Percentiles rank a stretch among this genome's conserved stretches.
Evolutionary conservation across 2,113 vertebrate genomes (phyloP).

Genomic region (Pungitius pungitius): DNA sequence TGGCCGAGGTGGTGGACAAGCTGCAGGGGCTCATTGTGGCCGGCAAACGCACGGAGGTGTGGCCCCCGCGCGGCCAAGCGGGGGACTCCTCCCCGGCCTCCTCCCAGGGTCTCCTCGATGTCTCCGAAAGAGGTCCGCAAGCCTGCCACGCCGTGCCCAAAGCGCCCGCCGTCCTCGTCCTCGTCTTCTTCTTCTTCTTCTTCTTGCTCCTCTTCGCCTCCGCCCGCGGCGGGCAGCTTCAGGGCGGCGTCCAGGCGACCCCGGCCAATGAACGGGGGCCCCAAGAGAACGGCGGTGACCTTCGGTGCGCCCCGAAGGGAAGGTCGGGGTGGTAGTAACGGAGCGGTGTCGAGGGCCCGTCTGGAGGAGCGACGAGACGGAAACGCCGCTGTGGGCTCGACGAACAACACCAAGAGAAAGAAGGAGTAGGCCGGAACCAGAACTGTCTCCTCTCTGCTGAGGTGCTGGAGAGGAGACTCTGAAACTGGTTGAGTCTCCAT

Average conservation of each 20-base stretch:
- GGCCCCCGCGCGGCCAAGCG: neutral
- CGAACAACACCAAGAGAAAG: slow-evolving; percentile 65
- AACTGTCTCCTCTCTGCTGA: neutral
- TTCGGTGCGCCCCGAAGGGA: neutral
- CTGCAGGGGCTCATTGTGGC: slow-evolving; percentile 69
- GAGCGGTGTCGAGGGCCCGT: slow-evolving; percentile 4
- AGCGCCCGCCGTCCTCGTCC: neutral
- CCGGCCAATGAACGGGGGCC: neutral
- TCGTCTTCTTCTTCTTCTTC: slow-evolving; percentile 37
- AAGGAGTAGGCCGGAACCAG: slow-evolving; percentile 34
- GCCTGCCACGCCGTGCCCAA: slow-evolving; percentile 29
- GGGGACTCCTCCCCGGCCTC: slow-evolving; percentile 23
- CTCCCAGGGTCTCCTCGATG: slow-evolving; percentile 40
- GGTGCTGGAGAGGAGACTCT: neutral
- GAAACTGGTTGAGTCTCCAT: neutral
- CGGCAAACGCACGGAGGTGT: slow-evolving; percentile 17
- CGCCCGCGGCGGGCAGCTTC: slow-evolving; percentile 35
- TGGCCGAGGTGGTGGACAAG: slow-evolving; percentile 73
- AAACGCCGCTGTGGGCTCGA: slow-evolving; percentile 59
- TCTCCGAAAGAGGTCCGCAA: slow-evolving; percentile 39
- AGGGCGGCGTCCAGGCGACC: slow-evolving; percentile 4
- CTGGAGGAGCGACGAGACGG: slow-evolving; percentile 37
- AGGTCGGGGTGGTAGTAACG: slow-evolving; percentile 4
- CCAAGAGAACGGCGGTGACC: neutral
- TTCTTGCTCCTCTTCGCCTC: slow-evolving; percentile 51